Evolutionary conservation across 2,797 vertebrate genomes (phyloP), one percentile per base, ranked within the genome.

Genomic region (Vultur gryphus): DNA sequence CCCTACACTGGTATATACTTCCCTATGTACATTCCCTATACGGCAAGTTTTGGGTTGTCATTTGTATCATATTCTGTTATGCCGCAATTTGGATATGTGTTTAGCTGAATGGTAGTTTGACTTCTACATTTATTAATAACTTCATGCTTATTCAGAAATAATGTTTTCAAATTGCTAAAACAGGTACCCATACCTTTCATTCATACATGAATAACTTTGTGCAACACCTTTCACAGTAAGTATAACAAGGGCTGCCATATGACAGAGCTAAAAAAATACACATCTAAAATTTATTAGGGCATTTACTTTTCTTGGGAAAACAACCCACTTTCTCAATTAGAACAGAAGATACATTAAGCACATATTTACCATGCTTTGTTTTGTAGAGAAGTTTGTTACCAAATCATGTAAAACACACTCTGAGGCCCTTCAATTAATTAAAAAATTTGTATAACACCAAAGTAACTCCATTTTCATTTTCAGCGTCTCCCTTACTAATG

Each of bases 291-390:
- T 89, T 92, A 72, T 82, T 83, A 83, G 4, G 8, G 31, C 24
- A 84, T 87, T 76, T 91, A 89, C 48, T 90, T 89, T 75, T 52
- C 59, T 44, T 84, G 33, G 37, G 71, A 89, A 96, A 96, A 90
- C 11, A 73, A 79, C 11, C n/a, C 16, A 23, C 17, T 52, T 89
- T 61, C 54, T 83, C 41, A 43, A 26, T 7, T 46, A 44, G 25
- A 76, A 65, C 7, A 75, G 31, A 87, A 69, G 21, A 46, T 25
- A 67, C 8, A 12, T 39, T 73, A 94, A 71, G 26, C 21, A 57
- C 2, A 5, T 33, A 65, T 37, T 76, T 90, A 41, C 37, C 16
- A 81, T 41, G 39, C 54, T 90, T 75, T 43, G 37, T 69, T 93
- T 67, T 92, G 66, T 79, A 72, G 31, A 91, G n/a, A 80, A 66